Evolutionary conservation across 92 coral and sea anemone genomes (phyloP), one percentile per base, ranked within the genome.

Genomic region (Pocillopora meandrina): DNA sequence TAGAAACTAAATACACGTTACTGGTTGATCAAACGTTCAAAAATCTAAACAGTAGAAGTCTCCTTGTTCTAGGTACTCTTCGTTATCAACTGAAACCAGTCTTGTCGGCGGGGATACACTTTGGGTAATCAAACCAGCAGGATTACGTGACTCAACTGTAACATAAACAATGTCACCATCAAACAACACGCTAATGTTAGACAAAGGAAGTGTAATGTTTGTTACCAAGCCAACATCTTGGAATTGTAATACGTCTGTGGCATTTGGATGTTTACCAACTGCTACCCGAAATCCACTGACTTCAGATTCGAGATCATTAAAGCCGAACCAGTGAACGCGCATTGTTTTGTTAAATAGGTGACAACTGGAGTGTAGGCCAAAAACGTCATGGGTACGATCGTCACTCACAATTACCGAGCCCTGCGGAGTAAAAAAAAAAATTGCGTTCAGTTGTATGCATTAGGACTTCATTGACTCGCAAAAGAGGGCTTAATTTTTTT

Each of bases 341-440:
- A 95, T 61, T 59, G 98, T 92, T 23, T 86, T 87, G 90, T 95
- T 93, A 78, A 82, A 83, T 56, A 95, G 91, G 70, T 95, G 98
- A 62, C 98, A 95, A 82, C 89, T 89, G 15, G 95, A 87, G 55
- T 95, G 96, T 59, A 91, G 70, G 16, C 93, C 89, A 84, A 84
- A 89, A 5, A 92, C 90, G 85, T 93, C 98, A 79, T 93, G 96
- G 34, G 94, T 95, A 59, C 90, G 85, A 82, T 90, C 95, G 10
- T 89, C 90, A 72, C 98, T 95, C 59, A 95, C 90, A 18, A 95
- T 90, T 10, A 95, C 98, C 12, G 82, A 69, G 31, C 98, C 98
- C 98, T 95, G 31, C 31, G 47, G 67, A 26, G 75, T 42, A 61
- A 52, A 33, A 56, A 42, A 59, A 18, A 61, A 19, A 56, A 77